Percentiles rank a stretch among this genome's conserved stretches.
Conservation (phyloP, 1,140 invertebrate species). For the Hyles euphorbiae region DNA sequence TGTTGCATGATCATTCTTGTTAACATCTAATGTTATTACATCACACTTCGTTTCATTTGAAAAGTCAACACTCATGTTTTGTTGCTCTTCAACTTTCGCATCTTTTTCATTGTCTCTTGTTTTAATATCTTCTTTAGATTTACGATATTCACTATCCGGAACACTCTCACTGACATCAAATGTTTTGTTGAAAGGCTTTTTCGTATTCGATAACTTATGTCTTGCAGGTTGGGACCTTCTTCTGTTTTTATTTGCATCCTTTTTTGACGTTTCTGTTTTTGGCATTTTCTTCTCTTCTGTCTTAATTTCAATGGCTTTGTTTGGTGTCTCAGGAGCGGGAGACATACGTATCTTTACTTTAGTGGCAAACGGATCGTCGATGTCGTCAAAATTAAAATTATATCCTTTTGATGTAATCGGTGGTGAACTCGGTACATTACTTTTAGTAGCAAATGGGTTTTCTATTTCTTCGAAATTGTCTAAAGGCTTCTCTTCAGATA, state of each 20-base stretch:
- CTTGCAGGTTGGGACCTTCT: slow-evolving; percentile 39
- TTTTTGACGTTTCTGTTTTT: slow-evolving; percentile 16
- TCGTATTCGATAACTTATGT: slow-evolving; percentile 23
- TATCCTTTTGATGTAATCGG: slow-evolving; percentile 49
- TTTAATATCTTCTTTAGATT: background rate
- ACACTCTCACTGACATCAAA: slow-evolving; percentile 4
- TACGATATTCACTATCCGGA: background rate
- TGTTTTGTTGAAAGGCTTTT: slow-evolving; percentile 33
- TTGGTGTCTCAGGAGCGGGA: slow-evolving; percentile 30
- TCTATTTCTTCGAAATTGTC: slow-evolving; percentile 21
- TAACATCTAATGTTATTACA: no score
- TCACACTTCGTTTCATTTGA: no score
- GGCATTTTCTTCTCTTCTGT: slow-evolving; percentile 8
- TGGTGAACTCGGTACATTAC: slow-evolving; percentile 27
- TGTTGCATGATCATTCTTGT: no score
- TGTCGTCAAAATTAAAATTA: slow-evolving; percentile 61
- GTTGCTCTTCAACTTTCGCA: no score
- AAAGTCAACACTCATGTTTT: no score
- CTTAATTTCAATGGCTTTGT: slow-evolving; percentile 11
- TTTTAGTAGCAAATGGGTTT: slow-evolving; percentile 22
- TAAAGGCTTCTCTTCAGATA: slow-evolving; percentile 6
- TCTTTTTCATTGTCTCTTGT: no score
- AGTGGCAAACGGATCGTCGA: slow-evolving; percentile 61
- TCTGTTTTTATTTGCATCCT: slow-evolving; percentile 29
- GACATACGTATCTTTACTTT: slow-evolving; percentile 55